Evolutionary conservation across 2,113 vertebrate species (phyloP).

Genomic region (Colossoma macropomum): DNA sequence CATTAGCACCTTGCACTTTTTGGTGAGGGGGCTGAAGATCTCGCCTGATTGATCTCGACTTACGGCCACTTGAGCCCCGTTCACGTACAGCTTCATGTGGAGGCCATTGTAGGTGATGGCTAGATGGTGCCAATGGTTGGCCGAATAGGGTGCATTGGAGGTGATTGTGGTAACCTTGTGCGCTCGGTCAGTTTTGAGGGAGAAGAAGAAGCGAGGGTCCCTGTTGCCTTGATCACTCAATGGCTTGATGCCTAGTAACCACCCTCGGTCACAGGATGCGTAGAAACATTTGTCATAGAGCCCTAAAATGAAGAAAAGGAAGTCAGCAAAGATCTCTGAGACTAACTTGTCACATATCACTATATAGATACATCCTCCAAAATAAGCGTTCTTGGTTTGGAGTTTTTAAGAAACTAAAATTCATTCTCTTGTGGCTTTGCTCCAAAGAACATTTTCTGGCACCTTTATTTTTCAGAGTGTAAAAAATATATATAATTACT

Average conservation of each 20-base stretch:
- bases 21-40: conserved; percentile 91
- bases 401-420: too few species aligned
- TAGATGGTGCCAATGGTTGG: conserved; percentile 91
- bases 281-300: conserved; percentile 99
- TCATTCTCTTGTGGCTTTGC: too few species aligned
- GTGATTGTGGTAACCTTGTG: conserved; percentile 91
- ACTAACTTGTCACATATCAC: background rate
- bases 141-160: conserved; percentile 88
- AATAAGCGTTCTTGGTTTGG: background rate
- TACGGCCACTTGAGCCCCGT: conserved; percentile 92
- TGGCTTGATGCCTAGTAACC: conserved; percentile 94
- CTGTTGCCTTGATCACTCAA: conserved; percentile 90
- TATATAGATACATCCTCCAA: background rate
- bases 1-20: conserved; percentile 96
- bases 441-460: too few species aligned
- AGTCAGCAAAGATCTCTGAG: conserved; percentile 4
- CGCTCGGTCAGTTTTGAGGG: conserved; percentile 96
- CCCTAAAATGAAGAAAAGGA: conserved; percentile 79
- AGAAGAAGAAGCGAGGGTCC: conserved; percentile 97
- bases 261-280: conserved; percentile 94
- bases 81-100: conserved; percentile 92
- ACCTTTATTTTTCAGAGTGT: too few species aligned
- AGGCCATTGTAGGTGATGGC: conserved; percentile 89
- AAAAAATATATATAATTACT: too few species aligned
- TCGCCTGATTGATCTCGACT: conserved; percentile 92